Conservation (phyloP, 2,888 invertebrate species). For the Ectemnius lituratus region DNA sequence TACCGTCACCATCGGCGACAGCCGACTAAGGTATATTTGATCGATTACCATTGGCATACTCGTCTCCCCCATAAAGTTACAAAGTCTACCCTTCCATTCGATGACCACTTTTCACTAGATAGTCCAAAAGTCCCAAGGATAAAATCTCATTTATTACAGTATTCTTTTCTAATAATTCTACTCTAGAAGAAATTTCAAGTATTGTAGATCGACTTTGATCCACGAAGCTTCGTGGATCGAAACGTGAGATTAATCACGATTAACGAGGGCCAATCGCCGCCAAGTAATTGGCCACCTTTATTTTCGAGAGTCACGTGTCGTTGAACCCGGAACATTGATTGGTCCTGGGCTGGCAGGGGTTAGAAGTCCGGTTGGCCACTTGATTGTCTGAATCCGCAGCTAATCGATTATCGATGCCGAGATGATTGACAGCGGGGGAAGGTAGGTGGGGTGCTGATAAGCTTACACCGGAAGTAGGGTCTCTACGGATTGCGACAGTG, state of each 20-base stretch:
- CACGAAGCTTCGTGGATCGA: too few species aligned
- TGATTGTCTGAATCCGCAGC: slow-evolving; percentile 12
- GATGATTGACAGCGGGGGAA: slow-evolving; percentile 16
- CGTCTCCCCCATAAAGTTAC: too few species aligned
- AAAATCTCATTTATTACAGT: background rate
- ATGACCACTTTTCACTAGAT: slow-evolving; percentile 29
- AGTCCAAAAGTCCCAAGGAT: slow-evolving; percentile 23
- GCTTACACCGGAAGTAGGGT: background rate
- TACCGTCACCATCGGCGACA: slow-evolving; percentile 26
- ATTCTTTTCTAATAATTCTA: too few species aligned
- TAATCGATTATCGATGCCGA: slow-evolving; percentile 32
- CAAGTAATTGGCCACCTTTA: background rate
- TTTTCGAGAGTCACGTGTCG: background rate
- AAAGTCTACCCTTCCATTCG: background rate
- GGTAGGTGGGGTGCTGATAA: slow-evolving; percentile 10
- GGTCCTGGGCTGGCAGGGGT: slow-evolving; percentile 11
- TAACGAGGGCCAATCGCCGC: background rate
- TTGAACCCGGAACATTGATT: slow-evolving; percentile 14
- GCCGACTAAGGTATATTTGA: slow-evolving; percentile 19
- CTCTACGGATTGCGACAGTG: background rate
- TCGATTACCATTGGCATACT: slow-evolving; percentile 15
- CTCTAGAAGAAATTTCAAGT: background rate
- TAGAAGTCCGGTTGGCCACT: slow-evolving; percentile 24
- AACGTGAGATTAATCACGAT: background rate
- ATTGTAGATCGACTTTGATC: background rate